phyloP scores from a whole-genome alignment of 2,888 invertebrate species.

The Ectemnius lituratus region DNA sequence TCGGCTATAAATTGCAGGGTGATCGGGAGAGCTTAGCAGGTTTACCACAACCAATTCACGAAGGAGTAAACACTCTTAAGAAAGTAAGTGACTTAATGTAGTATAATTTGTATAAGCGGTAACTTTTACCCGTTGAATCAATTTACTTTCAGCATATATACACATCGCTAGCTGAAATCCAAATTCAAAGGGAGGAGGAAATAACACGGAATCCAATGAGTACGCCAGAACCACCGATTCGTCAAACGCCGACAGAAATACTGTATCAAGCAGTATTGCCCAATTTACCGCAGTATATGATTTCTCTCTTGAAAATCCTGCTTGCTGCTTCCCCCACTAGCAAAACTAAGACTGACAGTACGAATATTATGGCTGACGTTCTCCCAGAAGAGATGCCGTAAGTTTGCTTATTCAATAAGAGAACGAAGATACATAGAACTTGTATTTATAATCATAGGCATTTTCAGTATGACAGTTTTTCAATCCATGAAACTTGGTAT shows the following conservation, averaged over 20 bases:
- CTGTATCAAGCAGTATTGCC: slow-evolving; percentile 97
- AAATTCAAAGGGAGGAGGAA: slow-evolving; percentile 94
- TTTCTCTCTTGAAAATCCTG: slow-evolving; percentile 96
- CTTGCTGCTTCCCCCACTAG: slow-evolving; percentile 99
- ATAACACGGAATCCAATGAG: slow-evolving; percentile 95
- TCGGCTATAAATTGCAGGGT: slow-evolving; percentile 93
- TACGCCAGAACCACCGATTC: slow-evolving; percentile 87
- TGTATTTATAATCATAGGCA: neutral
- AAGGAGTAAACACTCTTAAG: slow-evolving; percentile 94
- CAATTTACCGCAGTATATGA: slow-evolving; percentile 98
- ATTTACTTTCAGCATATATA: slow-evolving; percentile 87
- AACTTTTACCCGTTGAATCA: neutral
- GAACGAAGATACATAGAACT: neutral
- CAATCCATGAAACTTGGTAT: slow-evolving; percentile 97
- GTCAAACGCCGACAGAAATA: slow-evolving; percentile 90
- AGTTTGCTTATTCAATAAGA: slow-evolving; percentile 68
- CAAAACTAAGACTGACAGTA: slow-evolving; percentile 98
- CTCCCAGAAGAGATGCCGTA: slow-evolving; percentile 98
- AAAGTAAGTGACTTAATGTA: slow-evolving; percentile 78
- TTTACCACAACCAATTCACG: slow-evolving; percentile 97
- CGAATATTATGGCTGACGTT: slow-evolving; percentile 98
- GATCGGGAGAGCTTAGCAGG: slow-evolving; percentile 95
- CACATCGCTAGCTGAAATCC: slow-evolving; percentile 94
- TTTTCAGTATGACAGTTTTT: slow-evolving; percentile 88
- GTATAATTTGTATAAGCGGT: neutral